Conservation (phyloP, 2,113 vertebrate species). For the Dromaius novaehollandiae region DNA sequence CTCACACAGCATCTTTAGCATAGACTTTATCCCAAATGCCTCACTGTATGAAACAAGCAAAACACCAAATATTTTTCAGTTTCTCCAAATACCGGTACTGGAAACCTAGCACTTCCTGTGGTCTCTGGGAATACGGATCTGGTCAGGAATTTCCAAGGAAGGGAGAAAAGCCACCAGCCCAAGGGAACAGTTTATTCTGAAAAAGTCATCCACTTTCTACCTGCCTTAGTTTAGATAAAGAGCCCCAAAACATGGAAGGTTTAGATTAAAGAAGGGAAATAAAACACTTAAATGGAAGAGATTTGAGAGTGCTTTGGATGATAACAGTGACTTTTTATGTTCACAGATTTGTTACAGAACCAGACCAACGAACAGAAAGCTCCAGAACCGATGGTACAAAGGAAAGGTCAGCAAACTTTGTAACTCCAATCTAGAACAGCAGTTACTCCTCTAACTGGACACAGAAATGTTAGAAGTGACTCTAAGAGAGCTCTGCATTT, state of each 20-base stretch:
- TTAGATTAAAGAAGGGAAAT: neutral
- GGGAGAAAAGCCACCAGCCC: neutral
- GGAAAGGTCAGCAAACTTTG: conserved; percentile 75
- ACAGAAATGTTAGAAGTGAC: neutral
- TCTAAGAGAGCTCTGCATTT: neutral
- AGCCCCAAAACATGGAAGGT: neutral
- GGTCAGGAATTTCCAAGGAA: no score
- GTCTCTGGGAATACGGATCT: neutral
- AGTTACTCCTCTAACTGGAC: neutral
- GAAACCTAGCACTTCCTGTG: neutral
- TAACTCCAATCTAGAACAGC: conserved; percentile 32
- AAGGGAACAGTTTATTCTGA: neutral
- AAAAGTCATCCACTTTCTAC: neutral
- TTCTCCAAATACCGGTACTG: neutral
- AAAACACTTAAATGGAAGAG: neutral
- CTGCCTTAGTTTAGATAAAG: neutral
- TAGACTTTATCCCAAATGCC: neutral
- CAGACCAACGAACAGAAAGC: conserved; percentile 9
- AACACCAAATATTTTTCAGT: no score
- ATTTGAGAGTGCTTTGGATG: accelerated
- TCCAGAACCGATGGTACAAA: conserved; percentile 28
- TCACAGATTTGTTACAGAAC: conserved; percentile 68
- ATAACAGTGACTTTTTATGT: neutral
- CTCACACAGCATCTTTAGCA: neutral
- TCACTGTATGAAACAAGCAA: no score